Evolutionary conservation across 1,140 invertebrate species (phyloP), one percentile per base, ranked within the genome.

Genomic region (Procambarus virginalis): DNA sequence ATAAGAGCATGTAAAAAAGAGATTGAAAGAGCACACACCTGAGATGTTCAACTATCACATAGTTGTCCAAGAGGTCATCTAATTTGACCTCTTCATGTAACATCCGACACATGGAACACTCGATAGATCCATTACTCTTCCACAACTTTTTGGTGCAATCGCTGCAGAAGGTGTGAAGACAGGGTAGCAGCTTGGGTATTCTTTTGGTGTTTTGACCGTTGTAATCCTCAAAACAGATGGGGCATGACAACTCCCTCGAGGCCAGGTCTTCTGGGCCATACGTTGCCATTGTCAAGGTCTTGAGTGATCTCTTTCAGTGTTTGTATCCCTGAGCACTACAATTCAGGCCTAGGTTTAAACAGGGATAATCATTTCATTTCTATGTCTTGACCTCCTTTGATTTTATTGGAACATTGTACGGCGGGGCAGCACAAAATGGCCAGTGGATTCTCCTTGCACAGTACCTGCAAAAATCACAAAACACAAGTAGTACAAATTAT

Each of bases 211-310:
- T 75, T 45, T 49, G 73, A 34, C 84, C 78, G 81, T 89, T 81
- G 58, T 89, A 89, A 81, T 89, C 88, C 58, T 89, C 88, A n/a
- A 89, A 89, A 51, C 88, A 89, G 81, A 89, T 89, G 46, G 88
- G 88, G 22, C 88, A 89, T 45, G 81, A 84, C 2, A 89, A 60
- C 60, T 89, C 88, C 20, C 75, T 58, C 4, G 73, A 60, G 4
- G 49, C 70, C 8, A 55, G 49, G 73, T 89, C 87, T 78, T 89
- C 88, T 46, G 81, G 81, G 75, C 81, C 78, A 48, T 89, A 89
- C 2, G 88, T 89, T 17, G 88, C 88, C 88, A 89, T 89, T 0
- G 20, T 60, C 49, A 10, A 34, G 55, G 49, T 55, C 12, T 12
- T 22, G 10, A 20, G 8, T 48, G 45, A 3, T 34, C 60, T 34